Base-by-base conservation (phyloP, 2,113 vertebrate species). In the Phasianus colchicus region DNA sequence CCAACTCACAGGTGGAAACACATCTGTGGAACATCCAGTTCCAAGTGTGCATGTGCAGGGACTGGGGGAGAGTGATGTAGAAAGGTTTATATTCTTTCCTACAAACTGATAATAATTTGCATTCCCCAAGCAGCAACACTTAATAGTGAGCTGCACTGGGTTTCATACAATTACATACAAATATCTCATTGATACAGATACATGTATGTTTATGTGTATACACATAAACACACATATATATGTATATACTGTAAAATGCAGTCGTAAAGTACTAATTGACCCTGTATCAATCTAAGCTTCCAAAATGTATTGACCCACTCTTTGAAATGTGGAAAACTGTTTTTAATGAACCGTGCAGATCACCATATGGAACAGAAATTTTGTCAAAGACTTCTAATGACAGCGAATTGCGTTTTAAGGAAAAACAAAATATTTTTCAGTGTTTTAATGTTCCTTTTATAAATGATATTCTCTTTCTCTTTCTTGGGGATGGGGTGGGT, bases 401-500 rank as follows among this genome's bases (percentile, higher is more conserved):
- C 88, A 95, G 72, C 67, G 66, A 67, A 54, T 73, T n/a, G 2
- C 90, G 85, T 96, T 97, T 97, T 95, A 95, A 77, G 54, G 77
- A 94, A 90, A 86, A 91, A 83, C 11, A 14, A 91, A 85, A 60
- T 94, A 94, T 93, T 96, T 97, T 96, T 94, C 80, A 94, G 74
- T 70, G 77, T 94, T 92, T 95, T 96, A 88, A 95, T 73, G 81
- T 73, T 96, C 92, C 93, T 97, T 97, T 97, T 96, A 89, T 97
- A 97, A 97, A 92, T 16, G 15, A 74, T 36, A 57, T 71, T 84
- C 93, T 94, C 88, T 94, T 91, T 78, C 60, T 78, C 88, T 94
- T 91, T 78, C 60, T 78, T 69, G 78, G 83, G 76, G 30, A 61
- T 43, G 50, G 40, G 47, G 20, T 11, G 34, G 70, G 83, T 67